Percentiles rank a stretch among this genome's conserved stretches.
phyloP scores from a whole-genome alignment of 1,140 invertebrate genomes.

The Heliconius himera region DNA sequence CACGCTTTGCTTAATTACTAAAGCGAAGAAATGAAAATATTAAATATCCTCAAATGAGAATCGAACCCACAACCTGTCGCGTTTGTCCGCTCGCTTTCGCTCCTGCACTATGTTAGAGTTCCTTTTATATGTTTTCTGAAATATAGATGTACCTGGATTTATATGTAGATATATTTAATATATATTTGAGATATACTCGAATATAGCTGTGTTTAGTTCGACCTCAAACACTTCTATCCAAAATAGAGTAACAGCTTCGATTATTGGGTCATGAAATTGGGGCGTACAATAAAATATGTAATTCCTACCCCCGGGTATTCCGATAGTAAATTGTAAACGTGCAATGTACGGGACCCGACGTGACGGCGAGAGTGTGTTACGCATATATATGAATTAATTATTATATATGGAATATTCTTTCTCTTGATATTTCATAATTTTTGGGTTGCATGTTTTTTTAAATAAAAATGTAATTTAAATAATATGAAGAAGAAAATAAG shows the following conservation, averaged over 20 bases:
- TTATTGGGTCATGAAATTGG: constrained; percentile 8
- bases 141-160: too few relatives aligned
- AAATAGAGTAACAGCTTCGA: neutral
- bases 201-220: neutral
- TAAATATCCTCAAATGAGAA: too few relatives aligned
- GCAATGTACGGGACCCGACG: constrained; percentile 9
- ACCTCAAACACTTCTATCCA: constrained; percentile 1
- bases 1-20: too few relatives aligned
- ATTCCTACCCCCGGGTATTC: neutral
- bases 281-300: constrained; percentile 10
- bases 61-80: too few relatives aligned
- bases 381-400: constrained; percentile 6
- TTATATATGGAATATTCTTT: neutral
- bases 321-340: constrained; percentile 3
- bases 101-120: too few relatives aligned
- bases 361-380: neutral
- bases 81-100: too few relatives aligned
- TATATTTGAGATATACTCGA: too few relatives aligned
- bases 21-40: too few relatives aligned
- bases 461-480: neutral
- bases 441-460: neutral
- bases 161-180: too few relatives aligned
- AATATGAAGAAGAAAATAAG: neutral
- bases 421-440: neutral
- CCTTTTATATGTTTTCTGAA: too few relatives aligned